Evolutionary conservation across 2,888 invertebrate species (phyloP).

Genomic region (Dicyrtoma fusca): DNA sequence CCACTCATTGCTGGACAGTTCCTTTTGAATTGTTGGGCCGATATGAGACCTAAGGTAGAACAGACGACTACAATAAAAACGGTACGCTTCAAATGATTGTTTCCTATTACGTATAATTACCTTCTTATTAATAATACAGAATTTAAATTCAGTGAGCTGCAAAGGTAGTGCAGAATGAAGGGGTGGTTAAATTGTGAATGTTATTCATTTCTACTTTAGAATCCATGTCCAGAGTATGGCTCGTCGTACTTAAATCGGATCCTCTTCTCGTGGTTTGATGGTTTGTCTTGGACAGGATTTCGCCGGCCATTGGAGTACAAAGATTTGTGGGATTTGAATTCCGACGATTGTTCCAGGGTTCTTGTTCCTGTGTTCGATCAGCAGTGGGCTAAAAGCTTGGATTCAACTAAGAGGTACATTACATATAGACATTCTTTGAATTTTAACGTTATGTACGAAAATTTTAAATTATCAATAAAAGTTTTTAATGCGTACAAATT

Average conservation of each 20-base stretch:
- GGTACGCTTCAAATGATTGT: no score
- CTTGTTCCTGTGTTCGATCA: constrained; percentile 82
- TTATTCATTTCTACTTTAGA: constrained; percentile 66
- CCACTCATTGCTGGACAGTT: constrained; percentile 71
- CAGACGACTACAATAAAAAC: no score
- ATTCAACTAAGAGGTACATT: constrained; percentile 69
- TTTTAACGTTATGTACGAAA: background rate
- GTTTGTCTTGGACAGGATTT: constrained; percentile 79
- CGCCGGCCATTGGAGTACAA: constrained; percentile 75
- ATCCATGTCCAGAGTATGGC: constrained; percentile 82
- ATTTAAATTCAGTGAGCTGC: background rate
- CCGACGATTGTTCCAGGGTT: constrained; percentile 76
- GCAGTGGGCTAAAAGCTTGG: constrained; percentile 75
- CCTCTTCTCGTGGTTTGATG: constrained; percentile 89
- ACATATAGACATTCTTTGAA: background rate
- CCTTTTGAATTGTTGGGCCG: constrained; percentile 78
- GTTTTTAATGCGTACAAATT: background rate
- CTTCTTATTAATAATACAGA: no score
- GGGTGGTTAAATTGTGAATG: constrained; percentile 5
- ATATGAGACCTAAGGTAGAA: constrained; percentile 62
- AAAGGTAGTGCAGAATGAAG: no score
- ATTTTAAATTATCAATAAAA: background rate
- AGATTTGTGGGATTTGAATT: constrained; percentile 90
- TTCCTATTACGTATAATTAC: no score
- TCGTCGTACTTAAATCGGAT: constrained; percentile 85